These are phyloP conservation scores for Microctonus brassicae DNA, from an alignment of 2,888 invertebrate genomes.

Conservation along the genomic window DNA sequence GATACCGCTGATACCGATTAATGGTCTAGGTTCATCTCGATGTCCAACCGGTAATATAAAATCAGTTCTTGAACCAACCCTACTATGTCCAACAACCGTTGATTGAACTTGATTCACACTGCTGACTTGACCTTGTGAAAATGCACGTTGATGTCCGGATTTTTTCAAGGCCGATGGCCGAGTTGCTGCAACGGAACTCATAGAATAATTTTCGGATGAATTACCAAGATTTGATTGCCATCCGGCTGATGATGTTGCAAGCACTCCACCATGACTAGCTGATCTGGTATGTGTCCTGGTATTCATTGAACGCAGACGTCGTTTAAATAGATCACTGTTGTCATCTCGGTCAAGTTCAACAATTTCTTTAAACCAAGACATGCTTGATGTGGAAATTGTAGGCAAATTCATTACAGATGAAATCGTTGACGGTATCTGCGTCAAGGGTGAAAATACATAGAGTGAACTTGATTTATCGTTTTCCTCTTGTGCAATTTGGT, in stretches of 20 bases:
- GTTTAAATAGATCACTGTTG: constrained; percentile 41
- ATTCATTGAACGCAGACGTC: constrained; percentile 60
- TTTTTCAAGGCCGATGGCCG: constrained; percentile 82
- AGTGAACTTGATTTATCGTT: constrained; percentile 61
- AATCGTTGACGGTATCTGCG: constrained; percentile 41
- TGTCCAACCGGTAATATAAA: constrained; percentile 91
- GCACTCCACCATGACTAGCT: constrained; percentile 86
- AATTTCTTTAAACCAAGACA: constrained; percentile 41
- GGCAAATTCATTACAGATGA: constrained; percentile 42
- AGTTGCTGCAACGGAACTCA: constrained; percentile 50
- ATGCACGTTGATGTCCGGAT: constrained; percentile 84
- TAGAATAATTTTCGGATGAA: constrained; percentile 25
- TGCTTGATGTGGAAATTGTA: constrained; percentile 8
- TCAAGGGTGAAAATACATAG: constrained; percentile 62
- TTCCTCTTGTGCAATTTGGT: constrained; percentile 71
- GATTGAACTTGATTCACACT: constrained; percentile 70
- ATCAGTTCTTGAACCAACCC: constrained; percentile 88
- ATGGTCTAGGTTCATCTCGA: constrained; percentile 74
- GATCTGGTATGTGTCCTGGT: constrained; percentile 79
- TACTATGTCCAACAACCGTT: constrained; percentile 76
- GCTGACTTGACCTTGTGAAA: constrained; percentile 89
- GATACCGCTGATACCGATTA: constrained; percentile 62
- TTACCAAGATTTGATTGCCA: constrained; percentile 47
- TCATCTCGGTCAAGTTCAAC: constrained; percentile 40
- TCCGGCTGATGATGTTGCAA: constrained; percentile 68